phyloP scores from a whole-genome alignment of 2,888 invertebrate species.

The Cataglyphis altisquamis region DNA sequence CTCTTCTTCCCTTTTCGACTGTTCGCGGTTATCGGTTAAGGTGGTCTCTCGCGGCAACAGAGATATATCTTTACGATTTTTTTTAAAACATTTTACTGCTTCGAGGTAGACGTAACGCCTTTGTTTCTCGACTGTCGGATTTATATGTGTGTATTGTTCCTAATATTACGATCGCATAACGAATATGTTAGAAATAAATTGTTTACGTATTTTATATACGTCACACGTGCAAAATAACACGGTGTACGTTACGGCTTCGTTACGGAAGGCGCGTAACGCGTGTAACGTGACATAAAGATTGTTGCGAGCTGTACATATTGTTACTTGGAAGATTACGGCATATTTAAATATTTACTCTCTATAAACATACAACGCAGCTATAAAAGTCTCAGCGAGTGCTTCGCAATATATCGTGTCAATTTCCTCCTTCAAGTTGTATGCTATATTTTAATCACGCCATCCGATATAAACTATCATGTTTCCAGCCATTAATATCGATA shows the following conservation, averaged over 20 bases:
- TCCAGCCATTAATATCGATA: not conserved
- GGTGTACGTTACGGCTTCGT: conserved; percentile 10
- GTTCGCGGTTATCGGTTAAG: conserved; percentile 48
- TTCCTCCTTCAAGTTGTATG: conserved; percentile 14
- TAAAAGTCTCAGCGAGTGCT: conserved; percentile 63
- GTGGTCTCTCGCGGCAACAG: conserved; percentile 14
- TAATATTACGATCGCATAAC: not conserved
- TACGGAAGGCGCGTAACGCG: conserved; percentile 27
- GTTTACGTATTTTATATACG: not conserved
- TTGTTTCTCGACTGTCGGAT: not conserved
- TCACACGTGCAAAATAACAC: conserved; percentile 28
- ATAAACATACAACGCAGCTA: conserved; percentile 63
- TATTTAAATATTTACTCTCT: conserved; percentile 75
- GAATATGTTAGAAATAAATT: conserved; percentile 9
- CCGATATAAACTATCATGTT: conserved; percentile 7
- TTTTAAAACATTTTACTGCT: conserved; percentile 27
- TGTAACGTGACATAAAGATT: conserved; percentile 49
- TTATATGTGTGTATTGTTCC: not conserved
- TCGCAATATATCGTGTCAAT: conserved; percentile 46
- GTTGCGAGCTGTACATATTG: conserved; percentile 31
- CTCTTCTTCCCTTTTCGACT: conserved; percentile 55
- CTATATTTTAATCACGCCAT: conserved; percentile 10
- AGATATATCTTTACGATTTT: conserved; percentile 4
- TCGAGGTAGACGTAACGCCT: not conserved
- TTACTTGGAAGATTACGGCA: conserved; percentile 59